phyloP scores from a whole-genome alignment of 1,140 invertebrate genomes.

The Drosophila bocqueti region DNA sequence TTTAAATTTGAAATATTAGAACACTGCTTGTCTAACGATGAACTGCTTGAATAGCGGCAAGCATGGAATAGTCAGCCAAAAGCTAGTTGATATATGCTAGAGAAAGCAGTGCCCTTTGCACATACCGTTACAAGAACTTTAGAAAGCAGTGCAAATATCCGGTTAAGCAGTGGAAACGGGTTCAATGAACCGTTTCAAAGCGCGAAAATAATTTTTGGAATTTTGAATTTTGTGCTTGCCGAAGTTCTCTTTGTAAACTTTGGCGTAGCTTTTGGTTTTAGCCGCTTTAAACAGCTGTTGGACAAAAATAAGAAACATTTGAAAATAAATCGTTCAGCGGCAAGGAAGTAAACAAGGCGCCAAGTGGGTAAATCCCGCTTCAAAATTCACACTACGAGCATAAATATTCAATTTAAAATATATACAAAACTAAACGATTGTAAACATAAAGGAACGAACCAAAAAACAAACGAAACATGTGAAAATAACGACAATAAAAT shows the following conservation, averaged over 20 bases:
- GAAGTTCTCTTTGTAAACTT: not conserved
- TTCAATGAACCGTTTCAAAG: not conserved
- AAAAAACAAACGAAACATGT: not conserved
- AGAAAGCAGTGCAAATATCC: not conserved
- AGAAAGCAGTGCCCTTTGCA: not conserved
- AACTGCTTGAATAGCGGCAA: not conserved
- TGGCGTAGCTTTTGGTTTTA: not conserved
- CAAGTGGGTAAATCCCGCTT: not conserved
- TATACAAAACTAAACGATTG: not conserved
- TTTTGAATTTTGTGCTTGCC: not conserved
- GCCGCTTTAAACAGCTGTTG: conserved; percentile 58
- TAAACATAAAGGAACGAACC: not conserved
- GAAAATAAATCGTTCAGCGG: conserved; percentile 74
- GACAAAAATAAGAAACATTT: conserved; percentile 54
- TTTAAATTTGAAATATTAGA: not conserved
- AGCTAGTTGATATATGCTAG: not conserved
- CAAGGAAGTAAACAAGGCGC: conserved; percentile 57
- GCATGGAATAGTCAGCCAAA: not conserved
- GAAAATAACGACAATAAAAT: not conserved
- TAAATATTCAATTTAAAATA: not conserved
- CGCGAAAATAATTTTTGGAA: not conserved
- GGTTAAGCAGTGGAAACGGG: not conserved
- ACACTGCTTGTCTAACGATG: not conserved
- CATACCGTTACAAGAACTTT: not conserved
- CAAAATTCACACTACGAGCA: not conserved